These are phyloP conservation scores for Lomographa bimaculata DNA, from an alignment of 2,888 invertebrate species.

Conservation along the genomic window DNA sequence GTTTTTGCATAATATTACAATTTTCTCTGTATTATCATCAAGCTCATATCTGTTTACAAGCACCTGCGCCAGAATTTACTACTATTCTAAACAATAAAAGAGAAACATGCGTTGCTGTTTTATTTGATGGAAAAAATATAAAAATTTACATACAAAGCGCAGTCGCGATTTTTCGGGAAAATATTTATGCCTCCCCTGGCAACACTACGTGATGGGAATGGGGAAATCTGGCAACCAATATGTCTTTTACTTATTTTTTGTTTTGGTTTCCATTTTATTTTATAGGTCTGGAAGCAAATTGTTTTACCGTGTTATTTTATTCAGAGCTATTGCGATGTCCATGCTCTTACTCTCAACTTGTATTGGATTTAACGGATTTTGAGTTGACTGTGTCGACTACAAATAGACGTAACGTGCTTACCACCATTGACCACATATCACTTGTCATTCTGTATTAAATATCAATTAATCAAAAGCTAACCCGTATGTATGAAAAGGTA, in stretches of 20 bases:
- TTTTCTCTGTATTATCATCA: conserved; percentile 11
- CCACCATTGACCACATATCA: no score
- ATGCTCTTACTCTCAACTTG: no score
- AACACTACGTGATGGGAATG: conserved; percentile 72
- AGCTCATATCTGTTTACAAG: conserved; percentile 12
- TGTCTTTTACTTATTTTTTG: conserved; percentile 55
- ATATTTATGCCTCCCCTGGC: conserved; percentile 77
- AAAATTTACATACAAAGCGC: conserved; percentile 75
- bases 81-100: conserved; percentile 64
- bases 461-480: no score
- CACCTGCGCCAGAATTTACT: conserved; percentile 52
- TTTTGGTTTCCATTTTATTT: conserved; percentile 40
- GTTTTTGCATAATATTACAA: conserved; percentile 1
- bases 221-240: conserved; percentile 47
- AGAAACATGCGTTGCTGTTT: conserved; percentile 55
- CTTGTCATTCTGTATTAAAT: no score
- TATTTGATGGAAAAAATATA: conserved; percentile 63
- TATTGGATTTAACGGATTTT: no score
- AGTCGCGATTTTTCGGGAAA: conserved; percentile 62
- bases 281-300: conserved; percentile 39
- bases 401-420: no score
- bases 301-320: no score
- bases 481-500: no score
- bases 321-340: no score
- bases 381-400: no score